phyloP scores from a whole-genome alignment of 2,888 invertebrate species.

The Stenodera caucasica region DNA sequence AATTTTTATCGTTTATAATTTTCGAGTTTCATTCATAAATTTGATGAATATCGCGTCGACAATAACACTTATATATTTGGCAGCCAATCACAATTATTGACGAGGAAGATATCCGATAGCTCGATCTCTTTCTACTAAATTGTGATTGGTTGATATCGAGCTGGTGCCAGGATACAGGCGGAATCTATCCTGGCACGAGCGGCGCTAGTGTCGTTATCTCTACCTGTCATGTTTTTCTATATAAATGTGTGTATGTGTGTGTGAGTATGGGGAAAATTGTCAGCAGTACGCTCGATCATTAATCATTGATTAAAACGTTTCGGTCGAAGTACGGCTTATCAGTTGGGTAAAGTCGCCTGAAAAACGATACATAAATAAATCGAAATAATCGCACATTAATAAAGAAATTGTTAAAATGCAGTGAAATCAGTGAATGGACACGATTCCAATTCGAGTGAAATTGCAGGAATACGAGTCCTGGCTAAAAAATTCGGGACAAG shows the following conservation, averaged over 20 bases:
- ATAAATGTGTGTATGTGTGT: background rate
- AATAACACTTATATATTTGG: too few species aligned
- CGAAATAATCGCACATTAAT: too few species aligned
- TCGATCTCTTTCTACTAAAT: too few species aligned
- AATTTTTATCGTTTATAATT: too few species aligned
- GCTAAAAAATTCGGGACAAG: background rate
- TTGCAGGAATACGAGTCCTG: background rate
- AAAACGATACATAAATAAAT: background rate
- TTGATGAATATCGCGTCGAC: too few species aligned
- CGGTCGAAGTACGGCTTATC: conserved; percentile 33
- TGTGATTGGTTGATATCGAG: too few species aligned
- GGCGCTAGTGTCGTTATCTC: too few species aligned
- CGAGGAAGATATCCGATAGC: too few species aligned
- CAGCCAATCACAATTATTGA: too few species aligned
- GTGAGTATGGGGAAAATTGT: conserved; percentile 28
- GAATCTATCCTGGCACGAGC: too few species aligned
- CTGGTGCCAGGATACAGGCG: too few species aligned
- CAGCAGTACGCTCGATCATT: conserved; percentile 48
- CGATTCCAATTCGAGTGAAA: background rate
- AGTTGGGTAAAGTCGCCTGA: conserved; percentile 10
- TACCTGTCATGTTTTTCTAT: background rate
- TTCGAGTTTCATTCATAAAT: too few species aligned
- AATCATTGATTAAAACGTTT: conserved; percentile 51
- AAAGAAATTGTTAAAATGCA: conserved; percentile 34
- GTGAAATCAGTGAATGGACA: conserved; percentile 24